Conservation (phyloP, 1,140 invertebrate genomes). For the Diabrotica undecimpunctata region DNA sequence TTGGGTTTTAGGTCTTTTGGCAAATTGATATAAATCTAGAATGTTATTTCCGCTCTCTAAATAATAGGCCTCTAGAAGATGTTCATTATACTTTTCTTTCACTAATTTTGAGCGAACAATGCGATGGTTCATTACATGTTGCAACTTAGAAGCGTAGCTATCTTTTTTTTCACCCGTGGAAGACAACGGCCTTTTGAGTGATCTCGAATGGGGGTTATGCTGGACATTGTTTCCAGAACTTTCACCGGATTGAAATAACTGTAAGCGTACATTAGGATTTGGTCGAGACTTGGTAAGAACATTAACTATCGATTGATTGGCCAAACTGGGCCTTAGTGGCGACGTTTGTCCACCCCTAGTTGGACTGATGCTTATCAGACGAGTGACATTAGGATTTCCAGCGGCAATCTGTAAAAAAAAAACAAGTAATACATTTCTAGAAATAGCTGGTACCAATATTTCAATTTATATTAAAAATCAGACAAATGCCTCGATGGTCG, state of each 20-base stretch:
- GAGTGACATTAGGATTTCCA: constrained; percentile 34
- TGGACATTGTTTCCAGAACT: constrained; percentile 40
- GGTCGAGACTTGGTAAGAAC: constrained; percentile 40
- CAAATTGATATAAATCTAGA: constrained; percentile 80
- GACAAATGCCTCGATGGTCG: constrained; percentile 18
- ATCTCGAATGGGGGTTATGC: constrained; percentile 41
- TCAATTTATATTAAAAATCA: constrained; percentile 2
- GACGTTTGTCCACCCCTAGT: constrained; percentile 35
- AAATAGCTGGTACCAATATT: background rate
- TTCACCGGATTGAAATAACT: constrained; percentile 36
- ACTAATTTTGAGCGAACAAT: constrained; percentile 44
- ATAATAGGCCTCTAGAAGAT: constrained; percentile 79
- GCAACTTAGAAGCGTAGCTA: constrained; percentile 39
- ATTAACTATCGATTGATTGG: constrained; percentile 47
- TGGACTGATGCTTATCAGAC: constrained; percentile 45
- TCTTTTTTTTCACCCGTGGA: constrained; percentile 43
- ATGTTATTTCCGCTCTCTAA: constrained; percentile 81
- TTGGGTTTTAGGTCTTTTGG: constrained; percentile 68
- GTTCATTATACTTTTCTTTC: constrained; percentile 67
- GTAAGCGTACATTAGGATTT: constrained; percentile 38
- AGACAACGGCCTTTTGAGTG: constrained; percentile 36
- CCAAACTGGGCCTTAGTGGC: constrained; percentile 40
- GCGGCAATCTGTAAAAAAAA: constrained; percentile 35
- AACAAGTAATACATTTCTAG: background rate
- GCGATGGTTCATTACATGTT: constrained; percentile 44